Percentiles rank a stretch among this genome's conserved stretches.
Evolutionary conservation across 2,797 vertebrate species (phyloP).

Genomic region (Premnoplex brunnescens): DNA sequence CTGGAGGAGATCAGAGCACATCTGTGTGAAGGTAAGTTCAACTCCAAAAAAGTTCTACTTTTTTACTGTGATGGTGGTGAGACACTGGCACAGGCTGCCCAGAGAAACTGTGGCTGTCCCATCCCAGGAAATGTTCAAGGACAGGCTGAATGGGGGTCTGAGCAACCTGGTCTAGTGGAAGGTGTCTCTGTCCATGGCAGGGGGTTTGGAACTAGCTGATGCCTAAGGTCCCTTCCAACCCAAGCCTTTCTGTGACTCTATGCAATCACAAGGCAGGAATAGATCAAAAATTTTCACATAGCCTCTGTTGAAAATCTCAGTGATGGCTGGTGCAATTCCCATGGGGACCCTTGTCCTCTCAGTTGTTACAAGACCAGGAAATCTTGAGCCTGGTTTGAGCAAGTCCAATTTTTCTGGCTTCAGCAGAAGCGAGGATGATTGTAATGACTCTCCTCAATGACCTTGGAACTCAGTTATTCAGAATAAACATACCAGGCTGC

Average conservation of each 20-base stretch:
- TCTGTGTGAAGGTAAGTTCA: neutral
- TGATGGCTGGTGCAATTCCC: neutral
- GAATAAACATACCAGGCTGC: neutral
- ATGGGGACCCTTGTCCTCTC: neutral
- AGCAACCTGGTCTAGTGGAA: neutral
- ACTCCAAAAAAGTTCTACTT: neutral
- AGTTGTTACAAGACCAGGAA: neutral
- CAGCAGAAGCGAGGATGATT: neutral
- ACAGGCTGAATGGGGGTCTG: neutral
- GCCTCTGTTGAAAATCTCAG: neutral
- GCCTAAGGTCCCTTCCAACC: neutral
- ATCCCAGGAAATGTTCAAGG: neutral
- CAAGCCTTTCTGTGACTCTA: neutral
- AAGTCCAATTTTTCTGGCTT: neutral
- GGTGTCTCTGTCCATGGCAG: neutral
- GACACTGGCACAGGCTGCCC: neutral
- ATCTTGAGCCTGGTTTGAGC: neutral
- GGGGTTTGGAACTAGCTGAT: neutral
- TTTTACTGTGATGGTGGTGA: neutral
- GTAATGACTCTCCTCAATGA: neutral
- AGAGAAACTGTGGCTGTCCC: rapidly evolving
- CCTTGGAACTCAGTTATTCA: neutral
- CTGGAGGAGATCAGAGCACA: neutral
- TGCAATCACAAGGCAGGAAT: neutral
- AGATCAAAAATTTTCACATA: neutral